These are phyloP conservation scores for Teleiodes luculella DNA, from an alignment of 2,888 invertebrate species.

Conservation along the genomic window DNA sequence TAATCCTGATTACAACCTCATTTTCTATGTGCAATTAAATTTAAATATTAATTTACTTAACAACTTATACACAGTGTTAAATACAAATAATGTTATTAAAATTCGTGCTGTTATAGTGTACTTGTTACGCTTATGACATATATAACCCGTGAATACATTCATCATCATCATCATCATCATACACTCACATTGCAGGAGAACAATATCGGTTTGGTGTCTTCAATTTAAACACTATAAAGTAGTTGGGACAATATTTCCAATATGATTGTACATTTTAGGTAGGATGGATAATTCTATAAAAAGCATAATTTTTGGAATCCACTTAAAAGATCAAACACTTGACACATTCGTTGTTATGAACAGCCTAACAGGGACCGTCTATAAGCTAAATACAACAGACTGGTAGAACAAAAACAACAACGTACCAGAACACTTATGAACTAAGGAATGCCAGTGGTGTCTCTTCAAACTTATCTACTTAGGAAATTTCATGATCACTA, in stretches of 20 bases:
- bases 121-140: constrained; percentile 53
- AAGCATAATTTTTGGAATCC: constrained; percentile 22
- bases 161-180: no score
- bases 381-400: constrained; percentile 36
- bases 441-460: constrained; percentile 34
- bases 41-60: constrained; percentile 49
- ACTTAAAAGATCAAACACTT: constrained; percentile 50
- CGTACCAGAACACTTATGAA: constrained; percentile 32
- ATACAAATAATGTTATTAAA: constrained; percentile 54
- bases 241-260: constrained; percentile 14
- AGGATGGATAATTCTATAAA: constrained; percentile 8
- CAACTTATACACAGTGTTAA: constrained; percentile 50
- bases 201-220: constrained; percentile 27
- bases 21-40: constrained; percentile 74
- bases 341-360: constrained; percentile 72
- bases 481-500: constrained; percentile 14
- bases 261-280: constrained; percentile 31
- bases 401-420: constrained; percentile 32
- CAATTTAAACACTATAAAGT: constrained; percentile 3
- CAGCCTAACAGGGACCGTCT: constrained; percentile 64
- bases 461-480: constrained; percentile 18
- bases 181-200: constrained; percentile 35
- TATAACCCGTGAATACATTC: constrained; percentile 46
- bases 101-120: constrained; percentile 65
- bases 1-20: constrained; percentile 73